phyloP scores from a whole-genome alignment of 1,140 invertebrate species.

The Tyrophagus putrescentiae region DNA sequence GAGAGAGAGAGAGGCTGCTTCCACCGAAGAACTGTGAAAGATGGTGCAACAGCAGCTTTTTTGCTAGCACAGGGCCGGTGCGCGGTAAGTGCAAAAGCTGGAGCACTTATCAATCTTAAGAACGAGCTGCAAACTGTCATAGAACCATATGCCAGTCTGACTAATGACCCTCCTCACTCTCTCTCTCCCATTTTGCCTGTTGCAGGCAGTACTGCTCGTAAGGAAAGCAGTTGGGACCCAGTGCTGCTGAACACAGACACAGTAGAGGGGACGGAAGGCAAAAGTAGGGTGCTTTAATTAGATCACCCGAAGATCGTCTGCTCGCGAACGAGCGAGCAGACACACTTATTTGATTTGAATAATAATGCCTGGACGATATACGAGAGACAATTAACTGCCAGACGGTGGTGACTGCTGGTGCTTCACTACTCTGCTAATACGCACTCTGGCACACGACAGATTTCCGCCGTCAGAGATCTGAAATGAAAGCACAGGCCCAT shows the following conservation, averaged over 20 bases:
- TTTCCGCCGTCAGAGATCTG: not conserved
- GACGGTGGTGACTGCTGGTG: too few relatives aligned
- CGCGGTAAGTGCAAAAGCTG: not conserved
- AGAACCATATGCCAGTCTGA: not conserved
- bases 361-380: not conserved
- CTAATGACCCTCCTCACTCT: not conserved
- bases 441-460: conserved; percentile 7
- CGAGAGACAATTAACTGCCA: not conserved
- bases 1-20: too few relatives aligned
- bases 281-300: conserved; percentile 8
- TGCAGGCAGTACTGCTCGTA: too few relatives aligned
- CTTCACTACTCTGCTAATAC: not conserved
- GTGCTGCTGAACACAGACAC: too few relatives aligned
- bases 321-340: too few relatives aligned
- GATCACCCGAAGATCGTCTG: not conserved
- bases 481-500: not conserved
- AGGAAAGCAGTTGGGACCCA: too few relatives aligned
- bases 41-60: too few relatives aligned
- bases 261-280: too few relatives aligned
- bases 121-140: conserved; percentile 13
- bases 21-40: too few relatives aligned
- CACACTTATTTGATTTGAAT: conserved; percentile 1
- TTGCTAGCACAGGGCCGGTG: not conserved
- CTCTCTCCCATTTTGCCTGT: too few relatives aligned
- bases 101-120: conserved; percentile 11